A percentile compares a stretch with the other conserved stretches of the same genome.
These are phyloP conservation scores for Wasmannia auropunctata DNA, from an alignment of 1,140 invertebrate genomes.

Conservation along the genomic window DNA sequence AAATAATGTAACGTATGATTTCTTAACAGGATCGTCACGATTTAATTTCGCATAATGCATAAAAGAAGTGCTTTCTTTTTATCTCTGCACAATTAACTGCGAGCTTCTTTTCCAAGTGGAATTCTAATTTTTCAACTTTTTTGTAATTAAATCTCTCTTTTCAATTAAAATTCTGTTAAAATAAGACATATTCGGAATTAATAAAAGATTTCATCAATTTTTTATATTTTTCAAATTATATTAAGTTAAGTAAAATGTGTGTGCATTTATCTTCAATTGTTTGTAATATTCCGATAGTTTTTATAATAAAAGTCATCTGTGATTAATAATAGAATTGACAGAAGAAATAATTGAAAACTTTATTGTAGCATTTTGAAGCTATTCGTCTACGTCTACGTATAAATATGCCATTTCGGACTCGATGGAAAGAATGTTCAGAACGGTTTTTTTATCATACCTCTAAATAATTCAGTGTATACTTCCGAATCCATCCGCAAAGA, in stretches of 20 bases:
- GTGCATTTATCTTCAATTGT: neutral
- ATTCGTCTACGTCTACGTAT: neutral
- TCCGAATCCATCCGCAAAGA: conserved; percentile 13
- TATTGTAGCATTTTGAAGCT: neutral
- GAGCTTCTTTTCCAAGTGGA: neutral
- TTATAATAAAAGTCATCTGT: neutral
- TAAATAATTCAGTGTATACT: conserved; percentile 33
- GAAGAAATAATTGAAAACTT: neutral
- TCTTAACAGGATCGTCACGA: neutral
- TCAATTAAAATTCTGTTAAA: neutral
- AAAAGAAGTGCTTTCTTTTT: neutral
- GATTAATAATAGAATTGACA: neutral
- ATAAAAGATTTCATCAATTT: neutral
- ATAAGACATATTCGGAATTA: neutral
- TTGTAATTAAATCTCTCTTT: neutral
- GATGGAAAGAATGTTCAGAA: neutral
- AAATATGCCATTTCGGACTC: neutral
- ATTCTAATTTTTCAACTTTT: conserved; percentile 15
- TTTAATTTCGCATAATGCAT: neutral
- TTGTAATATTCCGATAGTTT: neutral
- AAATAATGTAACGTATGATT: conserved; percentile 6
- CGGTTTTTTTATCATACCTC: neutral
- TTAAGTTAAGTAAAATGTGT: neutral
- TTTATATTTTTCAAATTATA: neutral
- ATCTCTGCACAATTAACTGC: neutral